A percentile compares a stretch with the other conserved stretches of the same genome.
Evolutionary conservation across 2,113 vertebrate genomes (phyloP).

Genomic region (Rallus limicola): DNA sequence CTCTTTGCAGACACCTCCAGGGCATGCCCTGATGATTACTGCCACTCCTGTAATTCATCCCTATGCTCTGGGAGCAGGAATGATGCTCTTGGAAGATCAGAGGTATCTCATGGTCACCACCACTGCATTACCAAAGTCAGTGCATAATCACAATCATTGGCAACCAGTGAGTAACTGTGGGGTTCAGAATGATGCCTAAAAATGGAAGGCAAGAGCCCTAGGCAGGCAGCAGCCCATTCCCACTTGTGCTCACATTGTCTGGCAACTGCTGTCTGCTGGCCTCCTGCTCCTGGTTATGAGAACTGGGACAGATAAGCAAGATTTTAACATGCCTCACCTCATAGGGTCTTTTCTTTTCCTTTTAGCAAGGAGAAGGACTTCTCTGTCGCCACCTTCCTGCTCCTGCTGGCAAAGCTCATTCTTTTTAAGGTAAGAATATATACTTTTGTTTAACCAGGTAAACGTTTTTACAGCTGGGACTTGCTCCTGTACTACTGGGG

Average conservation of each 20-base stretch:
- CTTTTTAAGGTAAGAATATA: background rate
- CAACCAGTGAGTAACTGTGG: background rate
- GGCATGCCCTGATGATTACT: background rate
- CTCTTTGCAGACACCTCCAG: background rate
- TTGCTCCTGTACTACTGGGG: background rate
- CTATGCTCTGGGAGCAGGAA: background rate
- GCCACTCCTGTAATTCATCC: background rate
- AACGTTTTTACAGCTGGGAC: background rate
- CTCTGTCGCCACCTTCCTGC: background rate
- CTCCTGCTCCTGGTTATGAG: background rate
- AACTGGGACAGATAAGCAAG: background rate
- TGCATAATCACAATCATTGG: background rate
- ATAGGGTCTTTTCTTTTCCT: background rate
- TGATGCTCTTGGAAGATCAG: background rate
- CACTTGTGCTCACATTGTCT: fast-evolving
- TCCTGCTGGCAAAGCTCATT: background rate
- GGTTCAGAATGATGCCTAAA: background rate
- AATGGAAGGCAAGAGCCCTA: background rate
- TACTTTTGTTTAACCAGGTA: background rate
- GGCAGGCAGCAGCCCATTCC: background rate
- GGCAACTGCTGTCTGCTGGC: background rate
- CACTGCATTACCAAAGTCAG: background rate
- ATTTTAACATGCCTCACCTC: background rate
- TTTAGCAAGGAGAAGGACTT: background rate
- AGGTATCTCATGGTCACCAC: background rate